Base-by-base conservation (phyloP, 2,888 invertebrate species). In the Stomorhina lunata region DNA sequence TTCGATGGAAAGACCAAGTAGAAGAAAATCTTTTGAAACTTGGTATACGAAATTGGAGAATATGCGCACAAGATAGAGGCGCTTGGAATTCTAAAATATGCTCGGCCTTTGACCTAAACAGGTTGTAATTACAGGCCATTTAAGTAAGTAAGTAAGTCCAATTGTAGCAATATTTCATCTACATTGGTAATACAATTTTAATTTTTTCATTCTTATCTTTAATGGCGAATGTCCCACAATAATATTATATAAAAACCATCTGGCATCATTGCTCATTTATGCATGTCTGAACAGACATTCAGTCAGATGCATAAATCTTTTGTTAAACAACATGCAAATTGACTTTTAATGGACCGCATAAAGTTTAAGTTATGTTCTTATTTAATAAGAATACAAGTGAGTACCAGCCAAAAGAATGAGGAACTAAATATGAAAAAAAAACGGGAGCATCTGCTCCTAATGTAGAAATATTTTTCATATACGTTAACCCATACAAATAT, bases 291-390 rank as follows among this genome's bases (percentile, higher is more conserved):
- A 75, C 69, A 37, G 57, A 48, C 71, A 27, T 61, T 43, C 22
- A 22, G 22, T 43, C 45, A 68, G 40, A 82, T 73, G 68, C 81
- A 82, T 82, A 78, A 82, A 82, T 82, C 78, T 78, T 65, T 43
- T 48, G 50, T 40, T 75, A 57, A 82, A 78, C 81, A 82, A 82
- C 81, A 82, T 82, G 81, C 81, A 82, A 82, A 82, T 82, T 78
- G 81, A 78, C 73, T 82, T 82, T 82, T 78, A 82, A 82, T 78
- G 81, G 78, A 82, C 72, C 63, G 69, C 66, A 69, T 78, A 78
- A 78, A 78, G 61, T 61, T 77, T 22, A 63, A 77, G 73, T 82
- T 78, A 57, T 65, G 63, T 61, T 73, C 68, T 73, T 45, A 57
- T 81, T 73, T 78, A 78, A 69, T 66, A 68, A 57, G 68, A 68